Evolutionary conservation across 2,888 invertebrate genomes (phyloP).

Genomic region (Parascotia fuliginaria): DNA sequence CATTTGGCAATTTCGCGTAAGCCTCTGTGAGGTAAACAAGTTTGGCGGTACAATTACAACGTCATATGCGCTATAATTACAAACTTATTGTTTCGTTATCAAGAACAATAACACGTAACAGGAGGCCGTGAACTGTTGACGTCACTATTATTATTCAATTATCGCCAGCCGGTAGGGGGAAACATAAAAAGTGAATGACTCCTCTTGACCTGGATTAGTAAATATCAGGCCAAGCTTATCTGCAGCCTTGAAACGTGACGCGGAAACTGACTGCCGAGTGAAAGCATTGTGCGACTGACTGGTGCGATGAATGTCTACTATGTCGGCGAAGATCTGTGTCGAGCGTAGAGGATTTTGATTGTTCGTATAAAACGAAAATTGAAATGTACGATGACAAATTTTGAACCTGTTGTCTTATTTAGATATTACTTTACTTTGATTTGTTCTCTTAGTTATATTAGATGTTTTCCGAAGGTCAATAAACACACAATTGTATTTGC

Average conservation of each 20-base stretch:
- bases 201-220: slow-evolving; percentile 76
- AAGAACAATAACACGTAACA: slow-evolving; percentile 57
- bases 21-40: too few species aligned
- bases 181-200: slow-evolving; percentile 78
- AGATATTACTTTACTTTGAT: neutral
- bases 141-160: slow-evolving; percentile 68
- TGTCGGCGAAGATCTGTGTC: slow-evolving; percentile 64
- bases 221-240: slow-evolving; percentile 74
- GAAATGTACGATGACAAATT: neutral
- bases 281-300: slow-evolving; percentile 79
- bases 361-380: slow-evolving; percentile 3
- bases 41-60: slow-evolving; percentile 29
- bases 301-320: slow-evolving; percentile 64
- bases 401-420: neutral
- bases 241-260: slow-evolving; percentile 82
- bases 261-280: slow-evolving; percentile 76
- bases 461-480: too few species aligned
- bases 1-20: neutral
- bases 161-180: slow-evolving; percentile 65
- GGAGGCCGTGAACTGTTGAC: slow-evolving; percentile 66
- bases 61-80: slow-evolving; percentile 37
- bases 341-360: slow-evolving; percentile 52
- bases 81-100: slow-evolving; percentile 51
- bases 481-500: too few species aligned
- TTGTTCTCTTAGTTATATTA: neutral